phyloP scores from a whole-genome alignment of 2,113 vertebrate genomes.

The Leptobrachium ailaonicum region DNA sequence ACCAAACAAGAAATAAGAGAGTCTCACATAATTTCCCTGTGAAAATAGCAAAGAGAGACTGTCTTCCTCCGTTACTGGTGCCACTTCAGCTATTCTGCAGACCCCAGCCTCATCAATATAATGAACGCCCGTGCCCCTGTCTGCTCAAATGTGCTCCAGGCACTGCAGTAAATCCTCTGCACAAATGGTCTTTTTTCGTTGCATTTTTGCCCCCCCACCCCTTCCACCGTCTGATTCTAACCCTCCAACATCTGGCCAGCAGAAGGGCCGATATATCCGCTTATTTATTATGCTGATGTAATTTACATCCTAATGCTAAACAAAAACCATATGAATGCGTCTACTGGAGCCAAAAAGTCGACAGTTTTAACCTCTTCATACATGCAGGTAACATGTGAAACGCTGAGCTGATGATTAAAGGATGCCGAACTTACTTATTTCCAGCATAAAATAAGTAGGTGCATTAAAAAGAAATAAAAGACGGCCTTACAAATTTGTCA shows the following conservation, averaged over 20 bases:
- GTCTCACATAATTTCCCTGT: not conserved
- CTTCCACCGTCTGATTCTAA: constrained; percentile 13
- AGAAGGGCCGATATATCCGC: constrained; percentile 60
- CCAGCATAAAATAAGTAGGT: no score
- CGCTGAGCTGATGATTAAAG: no score
- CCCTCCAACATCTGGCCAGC: constrained; percentile 76
- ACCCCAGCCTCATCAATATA: constrained; percentile 25
- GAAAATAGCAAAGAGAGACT: not conserved
- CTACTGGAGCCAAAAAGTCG: constrained; percentile 51
- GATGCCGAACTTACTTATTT: no score
- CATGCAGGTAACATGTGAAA: not conserved
- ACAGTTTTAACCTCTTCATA: constrained; percentile 50
- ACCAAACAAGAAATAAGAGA: not conserved
- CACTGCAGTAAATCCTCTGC: constrained; percentile 50
- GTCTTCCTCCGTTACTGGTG: constrained; percentile 26
- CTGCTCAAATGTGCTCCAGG: constrained; percentile 22
- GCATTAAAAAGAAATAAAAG: no score
- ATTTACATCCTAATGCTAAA: constrained; percentile 61
- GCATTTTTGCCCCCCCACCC: constrained; percentile 20
- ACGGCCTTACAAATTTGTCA: no score
- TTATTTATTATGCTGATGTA: constrained; percentile 59
- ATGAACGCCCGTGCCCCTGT: constrained; percentile 31
- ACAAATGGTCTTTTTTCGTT: constrained; percentile 54
- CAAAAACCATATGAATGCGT: constrained; percentile 60
- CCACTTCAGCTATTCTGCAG: constrained; percentile 14